phyloP scores from a whole-genome alignment of 1,140 invertebrate genomes.

The Portunus trituberculatus region DNA sequence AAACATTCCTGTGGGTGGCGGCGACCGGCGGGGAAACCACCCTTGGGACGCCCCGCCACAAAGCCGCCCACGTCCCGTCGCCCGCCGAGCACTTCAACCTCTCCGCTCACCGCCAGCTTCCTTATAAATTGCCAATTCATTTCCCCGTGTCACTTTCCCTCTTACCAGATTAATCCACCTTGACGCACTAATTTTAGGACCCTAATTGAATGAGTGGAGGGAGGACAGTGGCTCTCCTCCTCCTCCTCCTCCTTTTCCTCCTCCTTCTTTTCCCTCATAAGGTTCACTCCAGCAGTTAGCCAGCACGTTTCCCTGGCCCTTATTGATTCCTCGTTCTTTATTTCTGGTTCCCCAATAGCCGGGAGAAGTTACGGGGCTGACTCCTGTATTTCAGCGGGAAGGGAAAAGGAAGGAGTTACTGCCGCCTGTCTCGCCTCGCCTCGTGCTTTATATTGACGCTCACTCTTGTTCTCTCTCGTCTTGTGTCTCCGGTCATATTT shows the following conservation, averaged over 20 bases:
- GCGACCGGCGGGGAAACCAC: not conserved
- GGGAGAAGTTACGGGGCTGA: not conserved
- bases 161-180: not conserved
- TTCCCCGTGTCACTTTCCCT: constrained; percentile 30
- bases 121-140: constrained; percentile 30
- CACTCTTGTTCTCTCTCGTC: no score
- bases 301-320: not conserved
- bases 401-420: no score
- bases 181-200: constrained; percentile 20
- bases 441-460: no score
- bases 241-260: not conserved
- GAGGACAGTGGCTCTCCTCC: not conserved
- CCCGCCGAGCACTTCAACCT: not conserved
- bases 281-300: not conserved
- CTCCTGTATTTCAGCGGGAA: not conserved
- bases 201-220: constrained; percentile 31
- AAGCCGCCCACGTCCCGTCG: not conserved
- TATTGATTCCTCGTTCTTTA: not conserved
- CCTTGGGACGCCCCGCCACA: not conserved
- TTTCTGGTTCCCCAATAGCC: not conserved
- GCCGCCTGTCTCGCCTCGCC: no score
- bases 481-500: no score
- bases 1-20: not conserved
- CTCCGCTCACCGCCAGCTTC: not conserved
- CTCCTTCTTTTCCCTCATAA: not conserved